Base-by-base conservation (phyloP, 2,797 vertebrate species). In the Falco rusticolus region DNA sequence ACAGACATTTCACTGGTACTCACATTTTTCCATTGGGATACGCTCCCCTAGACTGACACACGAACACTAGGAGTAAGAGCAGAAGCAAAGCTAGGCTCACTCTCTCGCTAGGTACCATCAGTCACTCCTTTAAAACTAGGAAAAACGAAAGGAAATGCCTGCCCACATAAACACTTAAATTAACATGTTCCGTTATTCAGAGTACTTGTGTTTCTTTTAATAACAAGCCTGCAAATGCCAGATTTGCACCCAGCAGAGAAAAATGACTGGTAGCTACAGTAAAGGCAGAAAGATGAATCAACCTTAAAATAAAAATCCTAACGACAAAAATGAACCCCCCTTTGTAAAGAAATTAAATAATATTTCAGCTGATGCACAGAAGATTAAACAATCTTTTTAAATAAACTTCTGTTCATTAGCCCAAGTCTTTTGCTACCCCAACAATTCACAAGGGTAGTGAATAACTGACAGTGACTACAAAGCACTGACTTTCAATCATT, bases 291-390 rank as follows among this genome's bases (percentile, higher is more conserved):
- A 82, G 64, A 61, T 75, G 22, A 94, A 94, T 91, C 92, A 79
- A 93, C 41, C 82, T 80, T 81, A 95, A 94, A 41, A 91, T 43
- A 56, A 75, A 20, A 79, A 83, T 70, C 81, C 65, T 80, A 31
- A 59, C 43, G 71, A 95, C 24, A 94, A 92, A 97, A 89, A 95
- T 75, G 95, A 96, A 84, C 13, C 2, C 51, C 17, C 7, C 13
- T 83, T 94, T 93, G 93, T 41, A 48, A 64, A 94, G 66, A 91
- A 95, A 95, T 96, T 92, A 79, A 91, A 68, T 79, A 74, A 78
- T 83, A 75, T 90, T 90, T 94, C 96, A 82, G 95, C 95, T 90
- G 61, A 75, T 56, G 26, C 61, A 50, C 7, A 77, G 63, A 71
- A 66, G 74, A 88, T 90, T 87, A 69, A 64, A 31, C 39, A 45